phyloP scores from a whole-genome alignment of 2,888 invertebrate species.

The Clitarchus hookeri region DNA sequence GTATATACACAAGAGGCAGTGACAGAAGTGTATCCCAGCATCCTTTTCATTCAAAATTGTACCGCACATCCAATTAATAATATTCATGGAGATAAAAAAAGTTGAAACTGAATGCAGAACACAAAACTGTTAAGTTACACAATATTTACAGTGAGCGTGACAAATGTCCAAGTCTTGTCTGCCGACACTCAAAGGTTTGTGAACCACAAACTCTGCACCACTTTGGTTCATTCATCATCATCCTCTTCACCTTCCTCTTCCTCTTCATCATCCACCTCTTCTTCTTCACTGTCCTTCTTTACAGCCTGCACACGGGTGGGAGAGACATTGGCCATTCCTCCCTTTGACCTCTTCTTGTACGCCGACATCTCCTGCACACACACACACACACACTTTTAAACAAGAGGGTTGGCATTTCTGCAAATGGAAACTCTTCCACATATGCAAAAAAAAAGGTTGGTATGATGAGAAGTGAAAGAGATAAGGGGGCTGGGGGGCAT shows the following conservation, averaged over 20 bases:
- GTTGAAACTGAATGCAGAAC: constrained; percentile 36
- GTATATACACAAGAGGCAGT: constrained; percentile 14
- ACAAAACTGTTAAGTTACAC: constrained; percentile 28
- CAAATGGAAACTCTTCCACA: too few species aligned
- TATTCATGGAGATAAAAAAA: constrained; percentile 38
- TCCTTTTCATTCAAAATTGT: constrained; percentile 49
- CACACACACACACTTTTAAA: background rate
- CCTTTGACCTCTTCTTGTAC: constrained; percentile 73
- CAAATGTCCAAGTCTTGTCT: constrained; percentile 26
- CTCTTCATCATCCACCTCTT: constrained; percentile 60
- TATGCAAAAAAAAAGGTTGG: too few species aligned
- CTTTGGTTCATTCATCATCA: constrained; percentile 57
- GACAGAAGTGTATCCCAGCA: background rate
- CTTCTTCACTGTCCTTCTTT: constrained; percentile 42
- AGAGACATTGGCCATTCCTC: constrained; percentile 49
- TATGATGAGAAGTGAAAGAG: too few species aligned
- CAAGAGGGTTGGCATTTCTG: too few species aligned
- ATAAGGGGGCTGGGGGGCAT: too few species aligned
- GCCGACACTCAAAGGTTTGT: background rate
- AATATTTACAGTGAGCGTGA: constrained; percentile 32
- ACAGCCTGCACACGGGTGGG: constrained; percentile 55
- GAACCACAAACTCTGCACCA: background rate
- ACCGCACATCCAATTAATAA: constrained; percentile 40
- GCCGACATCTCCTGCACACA: constrained; percentile 78
- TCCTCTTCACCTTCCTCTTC: constrained; percentile 66